Evolutionary conservation across 1,140 invertebrate genomes (phyloP), one percentile per base, ranked within the genome.

Genomic region (Pseudomyrmex flavicornis): DNA sequence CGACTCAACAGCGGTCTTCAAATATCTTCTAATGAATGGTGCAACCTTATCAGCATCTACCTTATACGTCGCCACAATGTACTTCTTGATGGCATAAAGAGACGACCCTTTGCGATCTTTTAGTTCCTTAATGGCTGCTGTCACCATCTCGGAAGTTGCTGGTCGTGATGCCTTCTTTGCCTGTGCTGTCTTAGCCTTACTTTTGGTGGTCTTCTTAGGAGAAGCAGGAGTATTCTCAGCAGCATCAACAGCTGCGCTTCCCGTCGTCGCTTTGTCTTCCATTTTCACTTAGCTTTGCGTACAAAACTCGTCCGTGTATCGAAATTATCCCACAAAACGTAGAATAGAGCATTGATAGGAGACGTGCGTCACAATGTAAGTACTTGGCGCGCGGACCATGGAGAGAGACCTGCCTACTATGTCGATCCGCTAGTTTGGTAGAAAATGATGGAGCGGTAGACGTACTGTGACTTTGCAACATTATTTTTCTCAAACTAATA

Each of bases 321-420:
- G 5, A 35, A 35, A 35, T 35, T 66, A 77, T 77, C 8, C 74
- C 17, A 68, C 74, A 7, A 35, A 44, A 20, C 44, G 62, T 5
- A 77, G 74, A 77, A 77, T 44, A 44, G 61, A 56, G 66, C 48
- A n/a, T 13, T n/a, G 4, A 4, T n/a, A 17, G 0, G 4, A 9
- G 9, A 20, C 17, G 44, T 15, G 4, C 2, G 59, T 5, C n/a
- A 35, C 35, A 35, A n/a, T 10, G 48, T 5, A 66, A 76, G 8
- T 54, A 68, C 13, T 2, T 5, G 13, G 8, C 62, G 74, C 74
- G 62, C 74, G 74, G 62, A 77, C 74, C 74, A 77, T 66, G 74
- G 62, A 85, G 88, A 89, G 83, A 80, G 58, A 3, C 82, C 82
- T 22, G 20, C 35, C 74, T 72, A 74, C 77, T 84, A 86, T 86